A percentile compares a stretch with the other conserved stretches of the same genome.
These are phyloP conservation scores for Apis cerana DNA, from an alignment of 1,140 invertebrate genomes.

Conservation along the genomic window DNA sequence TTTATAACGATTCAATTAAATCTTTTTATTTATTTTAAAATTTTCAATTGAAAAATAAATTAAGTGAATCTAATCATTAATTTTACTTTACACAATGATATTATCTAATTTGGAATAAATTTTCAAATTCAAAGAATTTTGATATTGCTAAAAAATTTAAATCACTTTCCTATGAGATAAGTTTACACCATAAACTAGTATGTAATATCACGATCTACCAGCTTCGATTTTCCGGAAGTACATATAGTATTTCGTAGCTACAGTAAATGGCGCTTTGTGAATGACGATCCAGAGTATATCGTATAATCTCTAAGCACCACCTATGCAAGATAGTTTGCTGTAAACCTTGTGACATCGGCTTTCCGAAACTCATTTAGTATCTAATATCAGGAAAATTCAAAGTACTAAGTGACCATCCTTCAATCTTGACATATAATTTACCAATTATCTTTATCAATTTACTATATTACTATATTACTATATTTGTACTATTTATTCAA, in stretches of 20 bases:
- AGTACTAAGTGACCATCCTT: neutral
- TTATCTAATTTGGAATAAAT: too few relatives aligned
- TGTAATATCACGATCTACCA: too few relatives aligned
- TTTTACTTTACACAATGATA: too few relatives aligned
- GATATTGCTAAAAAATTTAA: neutral
- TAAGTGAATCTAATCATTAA: too few relatives aligned
- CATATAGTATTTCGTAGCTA: neutral
- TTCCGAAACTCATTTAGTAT: neutral
- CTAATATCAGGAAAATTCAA: neutral
- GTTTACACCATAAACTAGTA: neutral
- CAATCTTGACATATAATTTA: too few relatives aligned
- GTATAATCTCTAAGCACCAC: neutral
- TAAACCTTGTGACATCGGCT: neutral
- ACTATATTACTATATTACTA: too few relatives aligned
- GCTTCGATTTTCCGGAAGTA: neutral
- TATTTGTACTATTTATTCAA: too few relatives aligned
- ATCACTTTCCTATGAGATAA: neutral
- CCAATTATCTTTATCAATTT: neutral
- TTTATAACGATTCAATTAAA: too few relatives aligned
- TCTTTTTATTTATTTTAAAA: too few relatives aligned
- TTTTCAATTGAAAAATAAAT: too few relatives aligned
- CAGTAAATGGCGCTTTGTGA: neutral
- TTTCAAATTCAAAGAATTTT: too few relatives aligned
- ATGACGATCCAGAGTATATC: too few relatives aligned
- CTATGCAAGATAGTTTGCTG: neutral